A percentile compares a stretch with the other conserved stretches of the same genome.
Conservation (phyloP, 2,888 invertebrate genomes). For the Agriotes lineatus region DNA sequence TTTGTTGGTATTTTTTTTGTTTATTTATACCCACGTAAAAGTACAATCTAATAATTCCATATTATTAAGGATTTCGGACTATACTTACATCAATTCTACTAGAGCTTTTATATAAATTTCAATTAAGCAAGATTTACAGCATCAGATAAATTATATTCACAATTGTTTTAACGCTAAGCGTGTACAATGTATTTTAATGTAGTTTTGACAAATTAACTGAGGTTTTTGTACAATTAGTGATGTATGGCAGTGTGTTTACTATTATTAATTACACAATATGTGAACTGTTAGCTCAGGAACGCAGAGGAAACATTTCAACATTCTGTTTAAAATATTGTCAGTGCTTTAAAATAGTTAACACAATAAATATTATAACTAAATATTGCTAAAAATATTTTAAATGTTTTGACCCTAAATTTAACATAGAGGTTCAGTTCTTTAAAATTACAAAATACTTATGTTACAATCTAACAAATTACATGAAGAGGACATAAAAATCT, state of each 20-base stretch:
- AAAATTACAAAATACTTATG: not conserved
- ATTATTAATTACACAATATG: conserved; percentile 4
- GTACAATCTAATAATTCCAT: too few relatives aligned
- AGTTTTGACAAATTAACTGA: not conserved
- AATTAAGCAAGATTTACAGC: too few relatives aligned
- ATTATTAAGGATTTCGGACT: too few relatives aligned
- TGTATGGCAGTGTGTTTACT: conserved; percentile 19
- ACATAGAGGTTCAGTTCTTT: conserved; percentile 15
- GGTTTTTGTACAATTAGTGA: conserved; percentile 20
- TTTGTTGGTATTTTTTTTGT: too few relatives aligned
- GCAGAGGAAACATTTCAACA: not conserved
- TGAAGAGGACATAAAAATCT: not conserved
- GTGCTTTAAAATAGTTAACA: conserved; percentile 5
- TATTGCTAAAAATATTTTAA: conserved; percentile 15
- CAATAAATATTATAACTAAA: conserved; percentile 12
- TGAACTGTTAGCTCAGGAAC: conserved; percentile 2
- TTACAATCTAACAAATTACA: not conserved
- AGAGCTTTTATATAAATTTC: too few relatives aligned
- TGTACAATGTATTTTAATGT: conserved; percentile 15
- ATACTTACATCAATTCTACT: too few relatives aligned
- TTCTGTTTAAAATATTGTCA: not conserved
- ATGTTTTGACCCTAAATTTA: not conserved
- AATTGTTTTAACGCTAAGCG: too few relatives aligned
- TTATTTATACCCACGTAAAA: too few relatives aligned
- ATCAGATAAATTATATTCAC: conserved; percentile 22